Evolutionary conservation across 2,888 invertebrate species (phyloP), one percentile per base, ranked within the genome.

Genomic region (Nomada fabriciana): DNA sequence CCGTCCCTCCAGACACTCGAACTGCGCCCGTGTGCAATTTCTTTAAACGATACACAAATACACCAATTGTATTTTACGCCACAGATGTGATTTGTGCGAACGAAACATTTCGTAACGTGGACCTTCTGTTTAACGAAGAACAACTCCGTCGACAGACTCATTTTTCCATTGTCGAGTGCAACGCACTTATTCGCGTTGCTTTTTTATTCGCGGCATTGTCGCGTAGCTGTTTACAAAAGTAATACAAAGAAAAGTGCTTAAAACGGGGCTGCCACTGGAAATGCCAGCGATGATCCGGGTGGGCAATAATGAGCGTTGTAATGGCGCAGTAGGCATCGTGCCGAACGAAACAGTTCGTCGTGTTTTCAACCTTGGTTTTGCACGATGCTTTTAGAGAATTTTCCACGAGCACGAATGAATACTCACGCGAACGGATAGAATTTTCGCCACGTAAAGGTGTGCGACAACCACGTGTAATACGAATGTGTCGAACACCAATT

Each of bases 261-360:
- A 70, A 64, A 52, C 23, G 2, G 13, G 23, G 15, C 18, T 11
- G 43, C 20, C 1, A 13, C 68, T 77, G 82, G 87, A 80, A 75
- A 86, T 73, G 25, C 67, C 36, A 15, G 53, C 18, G 23, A 42
- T 10, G 11, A 43, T 61, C 71, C 55, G 63, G 23, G 53, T 9
- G 42, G 23, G 50, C n/a, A 74, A 81, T 76, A 77, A 70, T 42
- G 76, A 65, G 60, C 43, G 4, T 52, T 57, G 60, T 50, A 50
- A 69, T 86, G 83, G 77, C 89, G 89, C 84, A 90, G 84, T 88
- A 89, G 91, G 90, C 89, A 91, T 63, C 82, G 73, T 90, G 89
- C 89, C 89, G 86, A 87, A 65, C 42, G 52, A 70, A 36, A 76
- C 71, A 52, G 65, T 80, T 69, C 61, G 71, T 73, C 80, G 81